Percentiles rank a stretch among this genome's conserved stretches.
Evolutionary conservation across 1,140 invertebrate species (phyloP).

Genomic region (Sinonovacula constricta): DNA sequence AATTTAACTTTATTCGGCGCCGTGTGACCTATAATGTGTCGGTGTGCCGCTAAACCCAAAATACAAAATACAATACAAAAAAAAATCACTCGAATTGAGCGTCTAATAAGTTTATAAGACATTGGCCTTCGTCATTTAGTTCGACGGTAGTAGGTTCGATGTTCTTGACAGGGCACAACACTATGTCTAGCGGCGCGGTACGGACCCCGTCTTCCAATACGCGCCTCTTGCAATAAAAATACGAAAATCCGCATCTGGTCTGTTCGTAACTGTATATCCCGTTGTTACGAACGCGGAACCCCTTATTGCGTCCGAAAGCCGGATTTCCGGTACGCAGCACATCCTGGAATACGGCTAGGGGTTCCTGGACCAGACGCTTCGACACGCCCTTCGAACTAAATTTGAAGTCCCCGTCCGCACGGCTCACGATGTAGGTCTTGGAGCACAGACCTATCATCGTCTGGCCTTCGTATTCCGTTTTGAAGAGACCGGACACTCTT

Average conservation of each 20-base stretch:
- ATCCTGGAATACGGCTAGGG: not conserved
- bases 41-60: too few relatives aligned
- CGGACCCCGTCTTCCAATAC: conserved; percentile 8
- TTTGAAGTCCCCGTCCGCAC: not conserved
- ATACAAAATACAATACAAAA: too few relatives aligned
- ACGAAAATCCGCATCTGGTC: conserved; percentile 1
- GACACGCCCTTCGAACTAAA: conserved; percentile 8
- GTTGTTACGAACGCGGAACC: conserved; percentile 21
- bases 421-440: conserved; percentile 32
- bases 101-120: too few relatives aligned
- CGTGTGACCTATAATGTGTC: too few relatives aligned
- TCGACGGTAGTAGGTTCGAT: too few relatives aligned
- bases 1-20: too few relatives aligned
- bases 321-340: not conserved
- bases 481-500: conserved; percentile 6
- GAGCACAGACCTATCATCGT: not conserved
- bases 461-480: conserved; percentile 4
- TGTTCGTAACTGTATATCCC: conserved; percentile 5
- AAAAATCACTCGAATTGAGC: too few relatives aligned
- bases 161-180: conserved; percentile 1
- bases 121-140: too few relatives aligned
- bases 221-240: conserved; percentile 8
- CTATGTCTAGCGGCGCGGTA: conserved; percentile 6
- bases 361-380: not conserved
- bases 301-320: not conserved